phyloP scores from a whole-genome alignment of 2,113 vertebrate genomes.

The Scophthalmus maximus region DNA sequence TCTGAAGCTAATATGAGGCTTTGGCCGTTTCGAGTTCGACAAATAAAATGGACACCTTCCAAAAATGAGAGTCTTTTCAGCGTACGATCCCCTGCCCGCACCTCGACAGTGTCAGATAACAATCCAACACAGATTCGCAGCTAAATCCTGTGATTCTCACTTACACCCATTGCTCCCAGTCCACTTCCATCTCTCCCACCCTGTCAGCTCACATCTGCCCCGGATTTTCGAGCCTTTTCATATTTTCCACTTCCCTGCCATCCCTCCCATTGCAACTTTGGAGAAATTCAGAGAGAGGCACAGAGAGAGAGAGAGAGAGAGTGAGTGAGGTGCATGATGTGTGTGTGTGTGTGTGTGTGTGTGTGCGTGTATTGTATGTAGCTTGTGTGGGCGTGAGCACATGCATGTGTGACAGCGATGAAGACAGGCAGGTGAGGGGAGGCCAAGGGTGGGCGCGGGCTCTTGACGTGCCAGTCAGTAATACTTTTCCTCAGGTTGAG shows the following conservation, averaged over 20 bases:
- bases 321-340: conserved; percentile 11
- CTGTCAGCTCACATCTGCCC: conserved; percentile 67
- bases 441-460: conserved; percentile 35
- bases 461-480: conserved; percentile 61
- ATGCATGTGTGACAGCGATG: conserved; percentile 60
- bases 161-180: conserved; percentile 26
- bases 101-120: conserved; percentile 2
- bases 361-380: conserved; percentile 12
- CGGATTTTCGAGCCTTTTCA: conserved; percentile 68
- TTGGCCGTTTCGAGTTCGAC: neutral
- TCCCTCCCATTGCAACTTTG: conserved; percentile 32
- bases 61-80: neutral
- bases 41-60: neutral
- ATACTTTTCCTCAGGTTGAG: conserved; percentile 74
- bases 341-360: conserved; percentile 10
- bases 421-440: conserved; percentile 53
- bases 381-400: conserved; percentile 35
- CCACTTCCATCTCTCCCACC: conserved; percentile 37
- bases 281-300: conserved; percentile 25
- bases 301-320: conserved; percentile 12
- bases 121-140: conserved; percentile 24
- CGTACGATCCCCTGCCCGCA: neutral
- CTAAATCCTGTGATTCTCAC: conserved; percentile 29
- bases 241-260: conserved; percentile 69
- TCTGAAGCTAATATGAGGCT: neutral